Percentiles rank a stretch among this genome's conserved stretches.
These are phyloP conservation scores for Rugalucina vietnamica DNA, from an alignment of 2,888 invertebrate genomes.

Conservation along the genomic window DNA sequence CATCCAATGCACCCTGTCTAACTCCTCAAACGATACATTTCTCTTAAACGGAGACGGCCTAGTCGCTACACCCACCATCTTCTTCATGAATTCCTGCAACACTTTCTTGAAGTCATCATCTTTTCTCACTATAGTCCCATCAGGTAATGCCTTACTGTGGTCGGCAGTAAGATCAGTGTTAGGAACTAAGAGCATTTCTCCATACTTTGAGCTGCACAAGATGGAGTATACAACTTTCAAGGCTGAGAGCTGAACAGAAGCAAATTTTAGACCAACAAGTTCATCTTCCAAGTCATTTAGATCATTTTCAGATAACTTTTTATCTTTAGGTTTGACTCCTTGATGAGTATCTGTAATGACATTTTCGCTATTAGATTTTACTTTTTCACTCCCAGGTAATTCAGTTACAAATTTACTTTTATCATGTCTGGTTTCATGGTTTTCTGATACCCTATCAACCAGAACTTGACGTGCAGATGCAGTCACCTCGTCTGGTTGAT, in stretches of 20 bases:
- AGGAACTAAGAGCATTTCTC: slow-evolving; percentile 86
- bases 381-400: neutral
- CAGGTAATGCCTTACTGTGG: slow-evolving; percentile 71
- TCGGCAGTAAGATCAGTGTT: slow-evolving; percentile 77
- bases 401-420: neutral
- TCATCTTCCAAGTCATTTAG: slow-evolving; percentile 40
- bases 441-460: no score
- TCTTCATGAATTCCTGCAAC: slow-evolving; percentile 79
- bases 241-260: slow-evolving; percentile 86
- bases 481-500: neutral
- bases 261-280: slow-evolving; percentile 42
- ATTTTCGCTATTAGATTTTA: neutral
- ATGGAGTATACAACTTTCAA: slow-evolving; percentile 86
- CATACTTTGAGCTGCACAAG: slow-evolving; percentile 86
- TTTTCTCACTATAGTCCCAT: slow-evolving; percentile 72
- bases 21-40: slow-evolving; percentile 79
- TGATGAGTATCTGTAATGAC: neutral
- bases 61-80: slow-evolving; percentile 80
- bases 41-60: slow-evolving; percentile 78
- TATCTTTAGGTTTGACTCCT: slow-evolving; percentile 1
- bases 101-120: slow-evolving; percentile 75
- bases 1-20: slow-evolving; percentile 82
- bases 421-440: neutral
- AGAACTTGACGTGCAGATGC: neutral
- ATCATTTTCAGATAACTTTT: neutral